Evolutionary conservation across 1,140 invertebrate genomes (phyloP).

Genomic region (Drosophila parvula): DNA sequence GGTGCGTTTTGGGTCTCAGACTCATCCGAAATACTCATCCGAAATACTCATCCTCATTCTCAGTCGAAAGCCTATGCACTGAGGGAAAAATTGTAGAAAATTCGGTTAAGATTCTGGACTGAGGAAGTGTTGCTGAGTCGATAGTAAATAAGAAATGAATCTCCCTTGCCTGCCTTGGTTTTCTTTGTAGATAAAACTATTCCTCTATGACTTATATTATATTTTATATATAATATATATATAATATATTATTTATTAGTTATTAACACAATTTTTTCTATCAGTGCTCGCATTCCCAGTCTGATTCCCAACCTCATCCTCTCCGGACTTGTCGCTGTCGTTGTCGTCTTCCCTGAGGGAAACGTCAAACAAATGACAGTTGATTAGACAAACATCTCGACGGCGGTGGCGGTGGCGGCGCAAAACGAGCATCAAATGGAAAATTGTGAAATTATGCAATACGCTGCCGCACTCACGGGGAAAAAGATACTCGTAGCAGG

Average conservation of each 20-base stretch:
- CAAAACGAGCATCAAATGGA: constrained; percentile 84
- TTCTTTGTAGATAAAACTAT: too few species aligned
- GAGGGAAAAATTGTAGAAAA: neutral
- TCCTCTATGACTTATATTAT: too few species aligned
- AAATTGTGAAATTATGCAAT: constrained; percentile 84
- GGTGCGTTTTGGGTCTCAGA: constrained; percentile 56
- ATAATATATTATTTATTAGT: too few species aligned
- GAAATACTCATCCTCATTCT: constrained; percentile 1
- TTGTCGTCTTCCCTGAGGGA: constrained; percentile 75
- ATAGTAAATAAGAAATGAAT: too few species aligned
- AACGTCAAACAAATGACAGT: constrained; percentile 84
- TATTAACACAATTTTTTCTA: neutral
- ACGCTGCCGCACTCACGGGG: constrained; percentile 69
- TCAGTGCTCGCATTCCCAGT: constrained; percentile 17
- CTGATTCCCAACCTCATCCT: constrained; percentile 22
- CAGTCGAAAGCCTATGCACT: constrained; percentile 10
- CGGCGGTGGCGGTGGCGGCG: constrained; percentile 59
- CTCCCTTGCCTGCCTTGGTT: too few species aligned
- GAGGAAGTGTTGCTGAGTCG: too few species aligned
- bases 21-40: constrained; percentile 14
- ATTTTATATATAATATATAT: too few species aligned
- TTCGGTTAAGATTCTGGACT: too few species aligned
- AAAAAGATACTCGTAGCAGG: neutral
- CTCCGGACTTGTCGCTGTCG: constrained; percentile 36
- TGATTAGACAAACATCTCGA: constrained; percentile 84